phyloP scores from a whole-genome alignment of 2,888 invertebrate genomes.

The Amphipyra berbera region DNA sequence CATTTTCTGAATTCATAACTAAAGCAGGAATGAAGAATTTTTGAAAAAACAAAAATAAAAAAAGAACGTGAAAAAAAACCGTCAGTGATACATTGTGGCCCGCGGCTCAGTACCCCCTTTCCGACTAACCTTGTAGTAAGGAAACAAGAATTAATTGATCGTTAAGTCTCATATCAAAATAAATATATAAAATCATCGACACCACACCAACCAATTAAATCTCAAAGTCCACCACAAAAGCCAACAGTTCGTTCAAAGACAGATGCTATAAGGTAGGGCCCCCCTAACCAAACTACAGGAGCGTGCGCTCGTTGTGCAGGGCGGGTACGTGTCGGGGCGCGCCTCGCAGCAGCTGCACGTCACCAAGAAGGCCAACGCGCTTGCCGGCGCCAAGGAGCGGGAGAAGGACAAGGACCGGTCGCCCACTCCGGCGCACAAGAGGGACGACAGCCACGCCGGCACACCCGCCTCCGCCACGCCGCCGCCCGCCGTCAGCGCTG shows the following conservation, averaged over 20 bases:
- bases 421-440: slow-evolving; percentile 68
- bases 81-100: too few relatives aligned
- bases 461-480: slow-evolving; percentile 75
- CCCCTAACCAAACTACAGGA: slow-evolving; percentile 91
- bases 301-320: slow-evolving; percentile 92
- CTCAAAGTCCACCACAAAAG: slow-evolving; percentile 35
- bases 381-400: slow-evolving; percentile 91
- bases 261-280: slow-evolving; percentile 85
- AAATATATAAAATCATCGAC: neutral
- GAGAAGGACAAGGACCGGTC: slow-evolving; percentile 87
- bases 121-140: too few relatives aligned
- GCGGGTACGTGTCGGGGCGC: slow-evolving; percentile 91
- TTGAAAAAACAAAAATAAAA: too few relatives aligned
- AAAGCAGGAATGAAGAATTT: too few relatives aligned
- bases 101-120: too few relatives aligned
- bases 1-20: too few relatives aligned
- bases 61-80: too few relatives aligned
- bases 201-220: slow-evolving; percentile 8
- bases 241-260: slow-evolving; percentile 78
- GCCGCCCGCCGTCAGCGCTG: slow-evolving; percentile 78
- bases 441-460: slow-evolving; percentile 66
- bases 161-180: neutral
- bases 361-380: slow-evolving; percentile 94
- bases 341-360: slow-evolving; percentile 92
- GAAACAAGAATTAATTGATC: too few relatives aligned